Base-by-base conservation (phyloP, 2,888 invertebrate genomes). In the Polyommatus iphigenia region DNA sequence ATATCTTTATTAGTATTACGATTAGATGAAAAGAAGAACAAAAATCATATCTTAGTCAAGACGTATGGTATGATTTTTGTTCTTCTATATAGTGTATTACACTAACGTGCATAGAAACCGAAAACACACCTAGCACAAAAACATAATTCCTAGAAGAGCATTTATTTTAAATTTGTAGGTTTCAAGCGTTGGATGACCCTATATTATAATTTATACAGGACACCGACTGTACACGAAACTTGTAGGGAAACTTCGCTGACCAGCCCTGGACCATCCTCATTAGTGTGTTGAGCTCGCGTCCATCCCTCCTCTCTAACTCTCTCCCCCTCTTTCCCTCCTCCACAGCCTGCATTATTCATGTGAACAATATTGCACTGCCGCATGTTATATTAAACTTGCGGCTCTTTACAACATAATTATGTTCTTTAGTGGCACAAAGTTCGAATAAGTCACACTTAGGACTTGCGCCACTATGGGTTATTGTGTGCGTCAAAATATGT, bases 291-390 rank as follows among this genome's bases (percentile, higher is more conserved):
- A 87, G 87, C 86, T 87, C 86, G 85, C 87, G 86, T 84, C 85
- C 87, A 87, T 87, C 87, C 83, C 85, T 85, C 86, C 86, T 78
- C 87, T 87, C 88, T 85, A 85, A 86, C 79, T 87, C 87, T 88
- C 85, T 85, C 79, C 87, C 88, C 88, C 85, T 85, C 86, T 82
- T 85, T 88, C 85, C 92, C 18, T 15, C 29, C 0, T 13, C 85
- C 85, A 79, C 87, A 82, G 85, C 88, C 85, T 93, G 92, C 92
- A 93, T 93, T 92, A 93, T 93, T 93, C 92, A 93, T 93, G 91
- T 87, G 89, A 88, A 91, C 91, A 90, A 91, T 92, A 92, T 92
- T 93, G 91, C 91, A 89, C 85, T 85, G 85, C 86, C 87, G 85
- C 86, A 85, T 81, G 81, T 82, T 73, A 79, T 81, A 82, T 81